Percentiles rank a stretch among this genome's conserved stretches.
Evolutionary conservation across 2,113 vertebrate genomes (phyloP).

Genomic region (Catharus fuscescens): DNA sequence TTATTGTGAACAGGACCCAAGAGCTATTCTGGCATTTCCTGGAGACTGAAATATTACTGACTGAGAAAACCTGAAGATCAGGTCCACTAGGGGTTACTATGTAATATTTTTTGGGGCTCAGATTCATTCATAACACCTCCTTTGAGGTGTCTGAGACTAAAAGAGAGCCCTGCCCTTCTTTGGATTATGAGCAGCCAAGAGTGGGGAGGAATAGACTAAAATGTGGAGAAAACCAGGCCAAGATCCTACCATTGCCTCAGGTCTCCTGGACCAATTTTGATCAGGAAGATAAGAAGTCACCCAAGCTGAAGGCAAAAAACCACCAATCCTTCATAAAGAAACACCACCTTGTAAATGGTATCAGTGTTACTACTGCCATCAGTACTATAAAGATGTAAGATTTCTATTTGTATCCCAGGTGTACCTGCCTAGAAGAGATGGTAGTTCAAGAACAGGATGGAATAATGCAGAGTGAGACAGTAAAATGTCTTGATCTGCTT

Average conservation of each 20-base stretch:
- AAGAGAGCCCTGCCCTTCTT: neutral
- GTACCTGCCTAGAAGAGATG: neutral
- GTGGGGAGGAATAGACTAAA: neutral
- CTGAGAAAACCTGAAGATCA: neutral
- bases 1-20: neutral
- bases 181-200: neutral
- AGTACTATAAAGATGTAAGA: neutral
- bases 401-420: neutral
- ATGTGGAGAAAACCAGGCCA: neutral
- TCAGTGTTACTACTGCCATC: neutral
- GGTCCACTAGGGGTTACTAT: neutral
- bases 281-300: neutral
- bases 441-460: neutral
- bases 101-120: neutral
- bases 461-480: neutral
- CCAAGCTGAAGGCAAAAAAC: neutral
- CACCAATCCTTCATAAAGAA: neutral
- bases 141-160: neutral
- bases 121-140: neutral
- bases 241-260: neutral
- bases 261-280: neutral
- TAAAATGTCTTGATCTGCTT: rapidly evolving
- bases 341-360: neutral
- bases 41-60: neutral
- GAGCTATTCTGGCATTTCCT: neutral